Conservation (phyloP, 2,797 vertebrate species). For the Picus viridis region DNA sequence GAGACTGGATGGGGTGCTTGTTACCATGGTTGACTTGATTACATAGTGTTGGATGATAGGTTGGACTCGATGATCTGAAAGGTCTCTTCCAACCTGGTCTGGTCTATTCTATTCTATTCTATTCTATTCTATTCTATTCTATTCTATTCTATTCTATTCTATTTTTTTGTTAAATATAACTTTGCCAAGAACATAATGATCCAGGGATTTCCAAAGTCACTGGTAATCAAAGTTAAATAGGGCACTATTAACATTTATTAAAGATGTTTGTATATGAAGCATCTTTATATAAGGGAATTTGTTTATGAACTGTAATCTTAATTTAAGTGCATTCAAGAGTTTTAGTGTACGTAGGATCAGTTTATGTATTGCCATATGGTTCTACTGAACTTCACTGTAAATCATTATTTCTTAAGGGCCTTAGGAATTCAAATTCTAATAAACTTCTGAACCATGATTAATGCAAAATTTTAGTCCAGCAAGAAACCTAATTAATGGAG, state of each 20-base stretch:
- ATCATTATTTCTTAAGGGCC: not conserved
- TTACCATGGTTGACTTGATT: no score
- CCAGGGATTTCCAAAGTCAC: not conserved
- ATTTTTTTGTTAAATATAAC: not conserved
- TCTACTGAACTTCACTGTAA: conserved; percentile 14
- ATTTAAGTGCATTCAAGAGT: not conserved
- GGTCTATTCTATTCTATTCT: no score
- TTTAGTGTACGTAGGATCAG: not conserved
- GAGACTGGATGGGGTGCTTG: no score
- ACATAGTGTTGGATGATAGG: no score
- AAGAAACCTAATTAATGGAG: conserved; percentile 8
- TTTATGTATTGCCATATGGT: not conserved
- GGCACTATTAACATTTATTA: not conserved
- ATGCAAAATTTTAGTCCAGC: not conserved
- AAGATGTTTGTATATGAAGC: not conserved
- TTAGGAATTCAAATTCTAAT: not conserved
- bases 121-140: not conserved
- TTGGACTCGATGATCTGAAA: no score
- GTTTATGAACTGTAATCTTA: not conserved
- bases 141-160: no score
- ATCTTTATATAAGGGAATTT: not conserved
- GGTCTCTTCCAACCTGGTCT: no score
- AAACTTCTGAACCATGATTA: not conserved
- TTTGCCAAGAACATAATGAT: not conserved
- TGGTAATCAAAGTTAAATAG: not conserved